Conservation (phyloP, 2,113 vertebrate genomes). For the Pelodiscus sinensis region DNA sequence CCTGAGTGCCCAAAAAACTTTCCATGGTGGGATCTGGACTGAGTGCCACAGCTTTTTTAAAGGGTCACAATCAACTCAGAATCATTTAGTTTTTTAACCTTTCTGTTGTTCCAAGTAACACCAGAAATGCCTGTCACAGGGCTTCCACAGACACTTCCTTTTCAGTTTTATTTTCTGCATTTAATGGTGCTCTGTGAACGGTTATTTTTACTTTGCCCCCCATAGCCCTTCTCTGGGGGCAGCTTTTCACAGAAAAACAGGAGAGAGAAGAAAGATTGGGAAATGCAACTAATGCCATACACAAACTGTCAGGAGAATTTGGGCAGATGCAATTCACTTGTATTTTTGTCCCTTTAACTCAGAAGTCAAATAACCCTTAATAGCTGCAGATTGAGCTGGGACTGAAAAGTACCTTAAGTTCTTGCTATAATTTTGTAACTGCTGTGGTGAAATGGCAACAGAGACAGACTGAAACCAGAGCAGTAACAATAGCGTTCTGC, state of each 20-base stretch:
- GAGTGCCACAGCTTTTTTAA: not conserved
- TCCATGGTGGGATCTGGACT: not conserved
- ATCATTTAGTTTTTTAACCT: not conserved
- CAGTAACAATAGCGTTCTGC: not conserved
- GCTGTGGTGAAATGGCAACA: not conserved
- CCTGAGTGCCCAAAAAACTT: not conserved
- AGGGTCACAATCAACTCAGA: not conserved
- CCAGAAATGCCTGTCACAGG: not conserved
- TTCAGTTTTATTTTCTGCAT: not conserved
- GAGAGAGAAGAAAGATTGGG: too few relatives aligned
- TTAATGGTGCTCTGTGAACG: not conserved
- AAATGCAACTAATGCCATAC: not conserved
- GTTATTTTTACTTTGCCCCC: not conserved
- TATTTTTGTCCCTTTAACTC: not conserved
- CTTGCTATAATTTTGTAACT: not conserved
- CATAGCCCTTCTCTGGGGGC: too few relatives aligned
- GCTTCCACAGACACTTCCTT: not conserved
- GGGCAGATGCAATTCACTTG: not conserved
- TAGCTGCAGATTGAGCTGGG: not conserved
- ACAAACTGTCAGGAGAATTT: not conserved
- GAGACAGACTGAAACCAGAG: not conserved
- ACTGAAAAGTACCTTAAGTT: not conserved
- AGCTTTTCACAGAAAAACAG: too few relatives aligned
- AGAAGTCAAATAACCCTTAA: not conserved
- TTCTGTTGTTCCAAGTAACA: not conserved